phyloP scores from a whole-genome alignment of 1,140 invertebrate genomes.

The Drosophila sulfurigaster region DNA sequence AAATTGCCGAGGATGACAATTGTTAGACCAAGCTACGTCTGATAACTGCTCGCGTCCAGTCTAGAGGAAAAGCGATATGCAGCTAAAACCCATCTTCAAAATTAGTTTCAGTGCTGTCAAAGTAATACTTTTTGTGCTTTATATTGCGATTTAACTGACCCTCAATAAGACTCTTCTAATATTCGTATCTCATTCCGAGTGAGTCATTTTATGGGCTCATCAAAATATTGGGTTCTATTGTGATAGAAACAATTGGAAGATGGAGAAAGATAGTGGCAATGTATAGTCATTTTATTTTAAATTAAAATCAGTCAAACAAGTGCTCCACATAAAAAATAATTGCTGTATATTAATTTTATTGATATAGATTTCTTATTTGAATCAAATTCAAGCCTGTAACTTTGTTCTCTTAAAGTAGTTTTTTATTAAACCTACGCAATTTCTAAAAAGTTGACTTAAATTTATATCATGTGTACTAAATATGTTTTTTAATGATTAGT shows the following conservation, averaged over 20 bases:
- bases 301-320: no score
- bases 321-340: no score
- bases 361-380: no score
- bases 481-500: no score
- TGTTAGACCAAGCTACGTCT: background rate
- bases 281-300: no score
- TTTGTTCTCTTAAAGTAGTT: no score
- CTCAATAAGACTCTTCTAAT: background rate
- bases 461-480: no score
- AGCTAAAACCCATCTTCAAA: constrained; percentile 34
- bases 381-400: no score
- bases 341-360: no score
- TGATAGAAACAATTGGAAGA: background rate
- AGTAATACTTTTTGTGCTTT: constrained; percentile 20
- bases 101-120: constrained; percentile 60
- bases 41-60: constrained; percentile 2
- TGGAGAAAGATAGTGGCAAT: background rate
- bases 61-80: background rate
- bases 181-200: background rate
- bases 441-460: no score
- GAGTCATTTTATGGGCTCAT: background rate
- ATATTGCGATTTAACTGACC: constrained; percentile 20
- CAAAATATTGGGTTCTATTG: background rate
- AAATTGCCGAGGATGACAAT: constrained; percentile 60
- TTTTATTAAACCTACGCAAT: no score